Conservation (phyloP, 2,888 invertebrate genomes). For the Habrosyne pyritoides region DNA sequence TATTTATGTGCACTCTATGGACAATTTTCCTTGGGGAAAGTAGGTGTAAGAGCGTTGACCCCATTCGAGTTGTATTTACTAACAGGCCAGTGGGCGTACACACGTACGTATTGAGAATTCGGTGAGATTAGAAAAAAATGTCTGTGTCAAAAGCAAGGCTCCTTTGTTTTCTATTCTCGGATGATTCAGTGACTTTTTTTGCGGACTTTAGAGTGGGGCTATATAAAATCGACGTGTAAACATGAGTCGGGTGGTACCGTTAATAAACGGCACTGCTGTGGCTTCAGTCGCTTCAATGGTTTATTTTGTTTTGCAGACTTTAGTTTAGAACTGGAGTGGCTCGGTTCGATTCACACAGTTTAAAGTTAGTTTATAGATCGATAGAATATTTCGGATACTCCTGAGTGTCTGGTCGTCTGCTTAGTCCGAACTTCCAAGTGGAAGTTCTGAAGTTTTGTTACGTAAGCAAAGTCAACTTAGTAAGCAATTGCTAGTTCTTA, state of each 20-base stretch:
- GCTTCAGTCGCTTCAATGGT: conserved; percentile 1
- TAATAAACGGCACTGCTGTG: neutral
- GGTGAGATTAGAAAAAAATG: conserved; percentile 8
- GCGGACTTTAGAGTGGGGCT: conserved; percentile 14
- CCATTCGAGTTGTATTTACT: conserved; percentile 34
- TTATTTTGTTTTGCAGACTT: neutral
- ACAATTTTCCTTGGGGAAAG: conserved; percentile 57
- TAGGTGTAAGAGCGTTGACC: conserved; percentile 66
- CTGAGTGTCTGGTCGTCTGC: neutral
- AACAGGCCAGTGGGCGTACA: conserved; percentile 33
- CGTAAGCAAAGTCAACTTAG: neutral
- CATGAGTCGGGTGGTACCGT: neutral
- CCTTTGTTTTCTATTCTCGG: conserved; percentile 47
- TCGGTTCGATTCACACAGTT: neutral
- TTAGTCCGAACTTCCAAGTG: too few species aligned
- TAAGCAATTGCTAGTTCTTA: neutral
- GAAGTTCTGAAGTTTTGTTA: too few species aligned
- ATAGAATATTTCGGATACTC: neutral
- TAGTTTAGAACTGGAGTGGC: neutral
- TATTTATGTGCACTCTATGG: conserved; percentile 24
- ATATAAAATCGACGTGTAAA: neutral
- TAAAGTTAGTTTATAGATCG: neutral
- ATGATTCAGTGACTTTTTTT: conserved; percentile 44
- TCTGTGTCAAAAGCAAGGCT: conserved; percentile 19
- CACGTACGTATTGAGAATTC: neutral